Evolutionary conservation across 2,888 invertebrate species (phyloP), one percentile per base, ranked within the genome.

Genomic region (Timema cristinae): DNA sequence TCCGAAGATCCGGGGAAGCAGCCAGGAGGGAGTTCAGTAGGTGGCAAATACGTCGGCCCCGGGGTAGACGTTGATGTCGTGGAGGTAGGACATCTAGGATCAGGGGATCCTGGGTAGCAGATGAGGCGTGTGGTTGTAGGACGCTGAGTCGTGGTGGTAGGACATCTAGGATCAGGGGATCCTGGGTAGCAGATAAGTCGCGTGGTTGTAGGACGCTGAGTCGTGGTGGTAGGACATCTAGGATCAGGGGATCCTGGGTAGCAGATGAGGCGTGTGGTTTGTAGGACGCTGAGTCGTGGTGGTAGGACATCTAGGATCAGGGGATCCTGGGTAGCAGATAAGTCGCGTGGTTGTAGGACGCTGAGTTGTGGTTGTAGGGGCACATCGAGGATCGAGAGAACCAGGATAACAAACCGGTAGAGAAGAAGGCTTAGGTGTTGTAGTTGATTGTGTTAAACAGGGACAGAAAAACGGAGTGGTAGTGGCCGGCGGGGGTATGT

Each of bases 271-370:
- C 77, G 84, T 83, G 11, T 52, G 10, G 52, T 10, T 52, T 9
- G 52, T 52, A 11, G 9, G 9, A 11, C 10, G 9, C 52, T 52
- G 54, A 52, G 54, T 52, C 2, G 54, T 4, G 11, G 85, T 85
- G 7, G 85, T 85, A 51, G 85, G 79, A 75, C 85, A 72, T 54
- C 70, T 68, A 11, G 79, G 79, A 0, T 84, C 83, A 76, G 83
- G 83, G 10, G 85, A 86, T 8, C 85, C 82, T 0, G 82, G 81
- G 74, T 79, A 83, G 69, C 73, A 76, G 7, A 66, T 71, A 9
- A 73, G 68, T 67, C 73, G 72, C 49, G 74, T 71, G 50, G 71
- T 74, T 71, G 68, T 63, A n/a, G 75, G 76, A 66, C 75, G 76
- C 67, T 75, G 73, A 5, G 76, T 75, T 67, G 76, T 47, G 72